Base-by-base conservation (phyloP, 2,888 invertebrate species). In the Amphipyra berbera region DNA sequence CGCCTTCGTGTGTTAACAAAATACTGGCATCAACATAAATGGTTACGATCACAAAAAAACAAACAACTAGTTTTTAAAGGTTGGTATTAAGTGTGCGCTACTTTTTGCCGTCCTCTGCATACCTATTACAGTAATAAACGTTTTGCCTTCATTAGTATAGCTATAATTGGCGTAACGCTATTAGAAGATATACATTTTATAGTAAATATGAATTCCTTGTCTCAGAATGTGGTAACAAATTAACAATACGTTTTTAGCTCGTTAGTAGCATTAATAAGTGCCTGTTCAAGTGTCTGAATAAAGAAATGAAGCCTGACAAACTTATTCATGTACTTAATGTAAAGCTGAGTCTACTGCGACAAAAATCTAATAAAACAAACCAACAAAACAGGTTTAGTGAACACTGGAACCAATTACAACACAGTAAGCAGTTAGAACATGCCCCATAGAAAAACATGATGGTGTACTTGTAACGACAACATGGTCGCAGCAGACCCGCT, bases 51-150 rank as follows among this genome's bases (percentile, higher is more conserved):
- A 21, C 15, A 38, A 45, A 57, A 46, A 70, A 49, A 59, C 59
- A 59, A 47, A 1, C 6, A 53, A 52, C 66, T 37, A 41, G 58
- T 58, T 59, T 57, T 40, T 49, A 67, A 62, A 59, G 59, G 55
- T 42, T 54, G 58, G 50, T 50, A 41, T 21, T 21, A 21, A 21
- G 21, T 21, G 1, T 21, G 21, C 21, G 41, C 49, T 38, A 48
- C 27, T 62, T 62, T 45, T 72, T 58, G 41, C 45, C 27, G 47
- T 54, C 30, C 35, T 54, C 41, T 59, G 49, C 44, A 12, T 41
- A n/a, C n/a, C n/a, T n/a, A n/a, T n/a, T n/a, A 8, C 13, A 8
- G 30, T 44, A 53, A 54, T n/a, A 48, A 62, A 55, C 58, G 38
- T 62, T 57, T 54, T 12, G 47, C 41, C 40, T 62, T 48, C 38